A percentile compares a stretch with the other conserved stretches of the same genome.
These are phyloP conservation scores for Lonchura striata DNA, from an alignment of 2,113 vertebrate species.

Conservation along the genomic window DNA sequence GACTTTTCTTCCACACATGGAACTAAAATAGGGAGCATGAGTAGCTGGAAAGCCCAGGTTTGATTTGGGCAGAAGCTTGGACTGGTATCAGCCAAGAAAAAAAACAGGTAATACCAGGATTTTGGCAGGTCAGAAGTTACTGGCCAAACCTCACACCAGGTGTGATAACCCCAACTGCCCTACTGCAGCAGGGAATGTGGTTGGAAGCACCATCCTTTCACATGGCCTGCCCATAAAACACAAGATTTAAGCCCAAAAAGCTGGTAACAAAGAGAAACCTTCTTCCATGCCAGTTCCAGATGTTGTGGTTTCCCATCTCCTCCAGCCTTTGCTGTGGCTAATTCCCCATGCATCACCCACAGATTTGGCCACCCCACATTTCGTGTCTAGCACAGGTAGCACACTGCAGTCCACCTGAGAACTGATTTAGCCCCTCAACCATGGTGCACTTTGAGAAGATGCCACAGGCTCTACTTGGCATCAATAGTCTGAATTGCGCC, in stretches of 20 bases:
- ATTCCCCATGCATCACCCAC: neutral
- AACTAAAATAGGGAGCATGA: neutral
- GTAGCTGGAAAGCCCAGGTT: neutral
- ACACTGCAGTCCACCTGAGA: neutral
- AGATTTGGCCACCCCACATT: neutral
- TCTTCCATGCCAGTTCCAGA: neutral
- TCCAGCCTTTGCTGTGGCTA: neutral
- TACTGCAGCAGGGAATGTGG: neutral
- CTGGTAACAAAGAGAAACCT: neutral
- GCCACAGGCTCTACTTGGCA: neutral
- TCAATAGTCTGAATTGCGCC: neutral
- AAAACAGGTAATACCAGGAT: neutral
- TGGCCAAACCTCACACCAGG: neutral
- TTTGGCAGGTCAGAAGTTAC: neutral
- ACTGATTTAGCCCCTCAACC: neutral
- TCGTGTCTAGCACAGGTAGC: neutral
- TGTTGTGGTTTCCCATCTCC: neutral
- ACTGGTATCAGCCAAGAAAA: neutral
- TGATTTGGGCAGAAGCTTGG: neutral
- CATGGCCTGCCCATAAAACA: neutral
- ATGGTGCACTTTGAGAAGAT: neutral
- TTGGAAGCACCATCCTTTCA: neutral
- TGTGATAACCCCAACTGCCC: fast-evolving
- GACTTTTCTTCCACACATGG: neutral
- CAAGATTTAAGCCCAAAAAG: neutral